Conservation (phyloP, 1,140 invertebrate genomes). For the Colletes gigas region DNA sequence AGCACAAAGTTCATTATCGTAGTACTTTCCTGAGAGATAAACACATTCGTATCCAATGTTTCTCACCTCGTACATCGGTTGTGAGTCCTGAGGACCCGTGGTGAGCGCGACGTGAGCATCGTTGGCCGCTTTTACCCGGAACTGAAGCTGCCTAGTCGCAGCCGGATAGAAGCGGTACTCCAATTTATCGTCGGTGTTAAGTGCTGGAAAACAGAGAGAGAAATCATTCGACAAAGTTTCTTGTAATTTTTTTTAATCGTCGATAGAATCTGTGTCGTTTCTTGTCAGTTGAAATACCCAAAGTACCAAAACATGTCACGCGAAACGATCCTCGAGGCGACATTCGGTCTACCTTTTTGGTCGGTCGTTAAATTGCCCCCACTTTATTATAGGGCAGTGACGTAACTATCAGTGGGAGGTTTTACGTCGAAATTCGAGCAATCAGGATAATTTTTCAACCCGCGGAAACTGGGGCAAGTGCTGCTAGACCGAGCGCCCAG, state of each 20-base stretch:
- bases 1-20: background rate
- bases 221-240: too few relatives aligned
- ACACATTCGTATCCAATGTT: background rate
- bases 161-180: constrained; percentile 90
- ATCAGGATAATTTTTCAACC: background rate
- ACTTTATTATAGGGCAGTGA: background rate
- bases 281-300: too few relatives aligned
- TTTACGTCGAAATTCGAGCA: background rate
- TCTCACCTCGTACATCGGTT: constrained; percentile 88
- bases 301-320: too few relatives aligned
- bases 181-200: constrained; percentile 89
- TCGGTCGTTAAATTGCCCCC: too few relatives aligned
- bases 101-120: constrained; percentile 91
- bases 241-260: too few relatives aligned
- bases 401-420: background rate
- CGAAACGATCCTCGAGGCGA: too few relatives aligned
- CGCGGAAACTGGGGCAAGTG: background rate
- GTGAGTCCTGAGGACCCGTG: constrained; percentile 83
- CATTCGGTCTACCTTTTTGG: too few relatives aligned
- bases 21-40: background rate
- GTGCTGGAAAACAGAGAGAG: constrained; percentile 82
- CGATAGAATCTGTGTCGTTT: too few relatives aligned
- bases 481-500: constrained; percentile 5
- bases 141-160: constrained; percentile 85
- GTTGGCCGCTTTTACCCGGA: constrained; percentile 88